Evolutionary conservation across 2,888 invertebrate species (phyloP).

Genomic region (Brachyopa scutellaris): DNA sequence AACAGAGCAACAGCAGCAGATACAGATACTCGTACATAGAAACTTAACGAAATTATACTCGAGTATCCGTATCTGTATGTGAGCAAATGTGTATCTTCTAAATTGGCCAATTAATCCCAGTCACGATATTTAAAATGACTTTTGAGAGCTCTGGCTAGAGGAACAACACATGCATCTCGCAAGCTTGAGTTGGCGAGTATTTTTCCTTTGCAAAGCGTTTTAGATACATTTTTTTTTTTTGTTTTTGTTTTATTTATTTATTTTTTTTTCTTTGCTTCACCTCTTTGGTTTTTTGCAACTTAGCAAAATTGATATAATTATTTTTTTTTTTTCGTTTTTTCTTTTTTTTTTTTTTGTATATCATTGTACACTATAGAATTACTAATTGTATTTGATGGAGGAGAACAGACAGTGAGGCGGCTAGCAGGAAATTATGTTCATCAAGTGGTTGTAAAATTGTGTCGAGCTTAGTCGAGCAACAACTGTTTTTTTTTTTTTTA

Average conservation of each 20-base stretch:
- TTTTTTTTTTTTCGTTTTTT: constrained; percentile 35
- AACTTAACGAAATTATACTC: constrained; percentile 10
- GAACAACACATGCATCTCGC: constrained; percentile 47
- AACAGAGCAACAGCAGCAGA: not conserved
- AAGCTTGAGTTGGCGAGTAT: constrained; percentile 59
- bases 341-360: no score
- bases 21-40: constrained; percentile 4
- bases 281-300: constrained; percentile 48
- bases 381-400: constrained; percentile 69
- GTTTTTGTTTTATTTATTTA: not conserved
- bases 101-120: constrained; percentile 73
- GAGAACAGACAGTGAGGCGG: constrained; percentile 69
- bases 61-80: constrained; percentile 52
- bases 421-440: constrained; percentile 56
- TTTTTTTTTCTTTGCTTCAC: constrained; percentile 15
- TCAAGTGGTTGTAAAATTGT: constrained; percentile 60
- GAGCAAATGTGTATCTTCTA: constrained; percentile 71
- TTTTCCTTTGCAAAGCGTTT: constrained; percentile 63
- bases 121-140: constrained; percentile 73
- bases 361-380: constrained; percentile 47
- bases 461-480: constrained; percentile 50
- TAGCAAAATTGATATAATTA: constrained; percentile 71
- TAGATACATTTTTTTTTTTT: constrained; percentile 38
- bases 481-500: no score
- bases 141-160: constrained; percentile 61